Conservation (phyloP, 2,888 invertebrate genomes). For the Lasioglossum marginatum region DNA sequence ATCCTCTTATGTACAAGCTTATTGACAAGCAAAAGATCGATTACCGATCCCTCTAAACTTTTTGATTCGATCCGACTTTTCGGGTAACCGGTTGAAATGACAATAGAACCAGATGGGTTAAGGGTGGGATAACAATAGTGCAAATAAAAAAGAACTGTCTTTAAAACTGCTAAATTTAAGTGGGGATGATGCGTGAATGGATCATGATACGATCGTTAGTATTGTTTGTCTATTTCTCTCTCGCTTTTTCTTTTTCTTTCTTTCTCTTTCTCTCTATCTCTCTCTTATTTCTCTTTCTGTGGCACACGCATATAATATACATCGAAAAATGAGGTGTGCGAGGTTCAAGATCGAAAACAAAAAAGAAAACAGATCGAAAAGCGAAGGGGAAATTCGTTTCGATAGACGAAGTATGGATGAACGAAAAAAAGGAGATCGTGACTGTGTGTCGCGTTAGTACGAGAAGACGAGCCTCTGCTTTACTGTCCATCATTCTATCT, state of each 20-base stretch:
- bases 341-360: neutral
- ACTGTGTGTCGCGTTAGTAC: conserved; percentile 21
- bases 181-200: neutral
- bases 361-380: neutral
- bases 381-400: neutral
- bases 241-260: neutral
- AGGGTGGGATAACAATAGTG: neutral
- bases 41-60: conserved; percentile 44
- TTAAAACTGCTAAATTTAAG: conserved; percentile 7
- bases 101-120: neutral
- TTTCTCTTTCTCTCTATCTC: conserved; percentile 10
- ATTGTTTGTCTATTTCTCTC: conserved; percentile 6
- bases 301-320: neutral
- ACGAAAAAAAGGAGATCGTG: conserved; percentile 24
- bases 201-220: neutral
- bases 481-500: neutral
- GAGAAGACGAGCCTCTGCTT: conserved; percentile 20
- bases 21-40: conserved; percentile 46
- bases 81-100: conserved; percentile 43
- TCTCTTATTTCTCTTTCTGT: neutral
- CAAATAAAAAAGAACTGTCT: neutral
- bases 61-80: conserved; percentile 65
- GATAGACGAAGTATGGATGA: neutral
- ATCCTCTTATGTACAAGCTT: conserved; percentile 74
- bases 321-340: conserved; percentile 11